Conservation (phyloP, 2,797 vertebrate species). For the Microctenopoma steveboyesi region DNA sequence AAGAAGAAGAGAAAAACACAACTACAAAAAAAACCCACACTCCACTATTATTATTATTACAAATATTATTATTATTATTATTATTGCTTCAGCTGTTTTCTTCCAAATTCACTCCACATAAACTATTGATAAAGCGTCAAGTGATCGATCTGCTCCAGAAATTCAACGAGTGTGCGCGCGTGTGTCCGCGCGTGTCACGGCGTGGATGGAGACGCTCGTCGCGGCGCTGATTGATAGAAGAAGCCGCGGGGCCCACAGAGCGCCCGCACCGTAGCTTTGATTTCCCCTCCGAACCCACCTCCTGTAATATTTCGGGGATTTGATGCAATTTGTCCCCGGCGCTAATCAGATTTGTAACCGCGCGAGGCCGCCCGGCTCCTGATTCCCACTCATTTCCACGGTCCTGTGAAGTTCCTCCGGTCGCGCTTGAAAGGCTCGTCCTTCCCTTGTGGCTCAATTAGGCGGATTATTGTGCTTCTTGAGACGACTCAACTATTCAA, state of each 20-base stretch:
- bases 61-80: slow-evolving; percentile 6
- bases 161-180: neutral
- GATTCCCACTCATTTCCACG: slow-evolving; percentile 72
- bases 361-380: slow-evolving; percentile 63
- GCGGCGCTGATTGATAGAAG: slow-evolving; percentile 58
- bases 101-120: neutral
- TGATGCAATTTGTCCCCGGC: slow-evolving; percentile 83
- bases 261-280: slow-evolving; percentile 71
- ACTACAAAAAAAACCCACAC: neutral
- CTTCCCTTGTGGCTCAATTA: slow-evolving; percentile 96
- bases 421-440: slow-evolving; percentile 84
- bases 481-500: slow-evolving; percentile 87
- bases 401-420: slow-evolving; percentile 77
- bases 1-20: slow-evolving; percentile 8
- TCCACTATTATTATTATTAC: slow-evolving; percentile 1
- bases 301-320: slow-evolving; percentile 75
- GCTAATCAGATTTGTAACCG: slow-evolving; percentile 84
- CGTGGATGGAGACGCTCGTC: slow-evolving; percentile 42
- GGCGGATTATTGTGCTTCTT: slow-evolving; percentile 95
- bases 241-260: slow-evolving; percentile 65
- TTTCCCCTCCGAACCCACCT: slow-evolving; percentile 64
- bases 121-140: slow-evolving; percentile 5
- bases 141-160: slow-evolving; percentile 21
- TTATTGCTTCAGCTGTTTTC: neutral
- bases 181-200: slow-evolving; percentile 18